A percentile compares a stretch with the other conserved stretches of the same genome.
Conservation (phyloP, 2,113 vertebrate genomes). For the Sebastes fasciatus region DNA sequence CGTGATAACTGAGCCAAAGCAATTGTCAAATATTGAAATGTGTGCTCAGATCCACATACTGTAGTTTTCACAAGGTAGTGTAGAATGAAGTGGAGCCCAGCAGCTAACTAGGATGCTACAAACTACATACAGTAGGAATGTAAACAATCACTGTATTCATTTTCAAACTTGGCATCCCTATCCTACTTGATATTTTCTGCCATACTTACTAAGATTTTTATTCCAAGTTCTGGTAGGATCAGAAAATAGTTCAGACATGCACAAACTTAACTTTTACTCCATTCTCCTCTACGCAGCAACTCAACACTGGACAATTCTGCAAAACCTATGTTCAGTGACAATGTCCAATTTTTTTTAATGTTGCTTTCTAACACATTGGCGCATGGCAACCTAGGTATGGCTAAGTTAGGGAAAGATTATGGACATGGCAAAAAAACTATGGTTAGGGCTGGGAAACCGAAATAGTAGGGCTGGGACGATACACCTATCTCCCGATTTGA, state of each 20-base stretch:
- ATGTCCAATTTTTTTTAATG: neutral
- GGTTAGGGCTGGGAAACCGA: neutral
- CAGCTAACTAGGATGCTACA: neutral
- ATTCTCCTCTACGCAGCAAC: neutral
- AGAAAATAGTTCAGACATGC: neutral
- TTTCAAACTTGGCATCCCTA: neutral
- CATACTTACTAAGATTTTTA: too few species aligned
- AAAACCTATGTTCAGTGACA: neutral
- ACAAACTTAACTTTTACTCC: too few species aligned
- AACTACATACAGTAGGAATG: neutral
- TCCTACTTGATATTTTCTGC: neutral
- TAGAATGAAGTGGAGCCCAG: neutral
- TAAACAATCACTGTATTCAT: neutral
- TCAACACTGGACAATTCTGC: neutral
- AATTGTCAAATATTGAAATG: conserved; percentile 10
- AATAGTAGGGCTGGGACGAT: neutral
- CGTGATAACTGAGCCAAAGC: neutral
- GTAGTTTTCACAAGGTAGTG: neutral
- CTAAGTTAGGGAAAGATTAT: neutral
- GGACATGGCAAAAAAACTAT: neutral
- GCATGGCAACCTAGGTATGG: neutral
- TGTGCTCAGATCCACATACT: neutral
- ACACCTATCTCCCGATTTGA: too few species aligned
- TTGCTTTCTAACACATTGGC: neutral
- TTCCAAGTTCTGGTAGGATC: neutral